Evolutionary conservation across 2,888 invertebrate genomes (phyloP), one percentile per base, ranked within the genome.

Genomic region (Pemphredon lugubris): DNA sequence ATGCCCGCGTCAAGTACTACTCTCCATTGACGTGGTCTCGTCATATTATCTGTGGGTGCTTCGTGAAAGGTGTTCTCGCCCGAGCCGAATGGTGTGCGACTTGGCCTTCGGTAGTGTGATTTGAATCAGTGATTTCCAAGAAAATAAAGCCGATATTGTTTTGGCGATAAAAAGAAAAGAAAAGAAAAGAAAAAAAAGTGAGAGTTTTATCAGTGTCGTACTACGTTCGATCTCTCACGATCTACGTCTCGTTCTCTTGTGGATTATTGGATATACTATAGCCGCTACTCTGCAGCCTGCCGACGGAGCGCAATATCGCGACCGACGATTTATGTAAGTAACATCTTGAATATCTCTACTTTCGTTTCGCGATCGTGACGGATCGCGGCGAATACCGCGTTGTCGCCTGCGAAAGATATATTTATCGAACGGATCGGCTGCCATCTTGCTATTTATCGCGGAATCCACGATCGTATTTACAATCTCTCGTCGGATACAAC

Each of bases 221-320:
- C 61, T 63, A 77, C 68, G 64, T 81, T 58, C 47, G 44, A 69
- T 78, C 50, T 61, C 74, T 59, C n/a, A n/a, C n/a, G n/a, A n/a
- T n/a, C n/a, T n/a, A n/a, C n/a, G n/a, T n/a, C n/a, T n/a, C n/a
- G n/a, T n/a, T n/a, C n/a, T n/a, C n/a, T 66, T 84, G 75, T 84
- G 84, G 85, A 85, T 85, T 85, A 85, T 84, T 84, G 84, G 84
- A 84, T 84, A 84, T 78, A 79, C 71, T 71, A 68, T 51, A 61
- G 55, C 21, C 71, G 26, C 44, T 30, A 40, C 70, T 34, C 66
- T 44, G 16, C 57, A 32, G 21, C 51, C 57, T 47, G 71, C 67
- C 66, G 61, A 61, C 66, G 60, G 67, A 71, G 72, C 57, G 67
- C 57, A 51, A 53, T 60, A 53, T 61, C 71, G 61, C 72, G 16